Evolutionary conservation across 1,140 invertebrate species (phyloP).

Genomic region (Polypedilum vanderplanki): DNA sequence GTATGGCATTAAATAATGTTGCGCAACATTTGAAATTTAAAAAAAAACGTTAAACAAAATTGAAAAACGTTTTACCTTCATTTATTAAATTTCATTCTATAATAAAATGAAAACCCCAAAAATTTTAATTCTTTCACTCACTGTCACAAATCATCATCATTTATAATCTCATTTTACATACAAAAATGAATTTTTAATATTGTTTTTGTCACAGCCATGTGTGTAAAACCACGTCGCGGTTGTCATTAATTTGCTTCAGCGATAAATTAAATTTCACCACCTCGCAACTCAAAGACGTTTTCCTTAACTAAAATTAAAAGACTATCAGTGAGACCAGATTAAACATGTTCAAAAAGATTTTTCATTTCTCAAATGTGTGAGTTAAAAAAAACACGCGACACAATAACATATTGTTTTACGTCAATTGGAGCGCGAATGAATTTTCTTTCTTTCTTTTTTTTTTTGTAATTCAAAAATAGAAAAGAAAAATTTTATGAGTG

Average conservation of each 20-base stretch:
- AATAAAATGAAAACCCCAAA: too few relatives aligned
- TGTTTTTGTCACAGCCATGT: background rate
- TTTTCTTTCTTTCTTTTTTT: background rate
- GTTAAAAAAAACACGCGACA: background rate
- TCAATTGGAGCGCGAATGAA: constrained; percentile 2
- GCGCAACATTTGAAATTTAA: too few relatives aligned
- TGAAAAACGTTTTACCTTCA: too few relatives aligned
- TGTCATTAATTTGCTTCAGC: background rate
- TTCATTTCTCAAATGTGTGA: background rate
- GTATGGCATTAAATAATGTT: too few relatives aligned
- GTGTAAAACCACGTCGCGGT: constrained; percentile 8
- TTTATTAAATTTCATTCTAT: too few relatives aligned
- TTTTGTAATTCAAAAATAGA: background rate
- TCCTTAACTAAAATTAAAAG: background rate
- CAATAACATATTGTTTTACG: constrained; percentile 13
- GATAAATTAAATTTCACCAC: constrained; percentile 19
- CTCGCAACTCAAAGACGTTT: background rate
- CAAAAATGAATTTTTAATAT: background rate
- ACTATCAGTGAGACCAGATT: background rate
- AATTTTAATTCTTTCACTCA: background rate
- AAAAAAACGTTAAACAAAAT: too few relatives aligned
- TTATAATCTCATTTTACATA: constrained; percentile 13
- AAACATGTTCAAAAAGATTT: background rate
- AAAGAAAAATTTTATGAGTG: background rate
- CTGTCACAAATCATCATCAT: background rate